Percentiles rank a stretch among this genome's conserved stretches.
Conservation (phyloP, 2,113 vertebrate genomes). For the Rhizomys pruinosus region DNA sequence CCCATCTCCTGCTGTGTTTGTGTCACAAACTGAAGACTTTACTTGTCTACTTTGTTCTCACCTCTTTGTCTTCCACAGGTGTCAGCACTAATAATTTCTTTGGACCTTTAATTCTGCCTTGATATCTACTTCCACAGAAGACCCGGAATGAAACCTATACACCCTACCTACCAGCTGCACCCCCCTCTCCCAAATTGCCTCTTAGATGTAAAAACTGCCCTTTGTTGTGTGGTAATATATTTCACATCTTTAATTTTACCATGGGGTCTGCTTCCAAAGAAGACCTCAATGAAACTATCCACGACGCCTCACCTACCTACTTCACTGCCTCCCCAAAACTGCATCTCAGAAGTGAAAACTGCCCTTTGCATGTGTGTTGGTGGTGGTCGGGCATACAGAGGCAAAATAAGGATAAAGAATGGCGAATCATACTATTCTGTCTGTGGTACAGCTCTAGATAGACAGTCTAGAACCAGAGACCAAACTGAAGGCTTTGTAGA, state of each 20-base stretch:
- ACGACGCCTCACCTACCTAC: too few relatives aligned
- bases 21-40: background rate
- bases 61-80: background rate
- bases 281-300: too few relatives aligned
- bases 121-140: background rate
- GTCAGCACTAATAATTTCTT: background rate
- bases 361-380: background rate
- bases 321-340: too few relatives aligned
- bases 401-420: background rate
- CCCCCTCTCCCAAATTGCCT: background rate
- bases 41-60: background rate
- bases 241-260: too few relatives aligned
- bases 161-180: background rate
- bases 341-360: too few relatives aligned
- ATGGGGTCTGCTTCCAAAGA: too few relatives aligned
- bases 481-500: conserved; percentile 6
- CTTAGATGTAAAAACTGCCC: background rate
- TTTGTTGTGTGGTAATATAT: too few relatives aligned
- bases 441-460: background rate
- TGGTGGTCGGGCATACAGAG: background rate
- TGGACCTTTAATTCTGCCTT: background rate
- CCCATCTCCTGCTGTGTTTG: background rate
- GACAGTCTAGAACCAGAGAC: background rate
- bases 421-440: background rate
- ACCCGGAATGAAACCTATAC: background rate